These are phyloP conservation scores for Vanessa atalanta DNA, from an alignment of 1,140 invertebrate species.

Conservation along the genomic window DNA sequence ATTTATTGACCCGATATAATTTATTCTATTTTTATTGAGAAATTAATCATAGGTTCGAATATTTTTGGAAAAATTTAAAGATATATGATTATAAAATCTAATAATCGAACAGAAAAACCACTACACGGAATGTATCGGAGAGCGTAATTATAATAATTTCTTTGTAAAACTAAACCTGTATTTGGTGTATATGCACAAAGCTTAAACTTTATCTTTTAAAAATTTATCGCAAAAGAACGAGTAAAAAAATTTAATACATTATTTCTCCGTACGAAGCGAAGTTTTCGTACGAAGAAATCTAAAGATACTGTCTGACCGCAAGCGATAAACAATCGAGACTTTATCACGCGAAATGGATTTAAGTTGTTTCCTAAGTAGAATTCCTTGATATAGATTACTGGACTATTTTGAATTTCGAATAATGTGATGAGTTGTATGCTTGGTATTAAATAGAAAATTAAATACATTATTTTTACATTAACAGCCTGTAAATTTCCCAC, in stretches of 20 bases:
- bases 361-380: conserved; percentile 3
- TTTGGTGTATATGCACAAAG: not conserved
- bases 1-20: too few relatives aligned
- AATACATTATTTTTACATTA: too few relatives aligned
- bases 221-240: conserved; percentile 39
- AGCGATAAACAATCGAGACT: conserved; percentile 26
- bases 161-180: not conserved
- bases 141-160: not conserved
- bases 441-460: too few relatives aligned
- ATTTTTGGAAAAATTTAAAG: too few relatives aligned
- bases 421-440: too few relatives aligned
- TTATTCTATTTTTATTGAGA: too few relatives aligned
- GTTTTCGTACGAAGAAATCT: conserved; percentile 32
- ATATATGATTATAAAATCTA: too few relatives aligned
- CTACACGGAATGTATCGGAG: too few relatives aligned
- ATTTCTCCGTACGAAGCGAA: conserved; percentile 42
- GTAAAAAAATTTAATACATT: conserved; percentile 45
- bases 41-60: too few relatives aligned
- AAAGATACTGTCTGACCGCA: conserved; percentile 29
- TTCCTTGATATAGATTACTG: not conserved
- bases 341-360: conserved; percentile 24
- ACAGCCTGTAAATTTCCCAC: too few relatives aligned
- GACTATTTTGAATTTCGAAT: not conserved
- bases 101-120: too few relatives aligned
- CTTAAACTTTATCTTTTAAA: conserved; percentile 37